Evolutionary conservation across 2,888 invertebrate genomes (phyloP).

Genomic region (Drosophila hamatofila): DNA sequence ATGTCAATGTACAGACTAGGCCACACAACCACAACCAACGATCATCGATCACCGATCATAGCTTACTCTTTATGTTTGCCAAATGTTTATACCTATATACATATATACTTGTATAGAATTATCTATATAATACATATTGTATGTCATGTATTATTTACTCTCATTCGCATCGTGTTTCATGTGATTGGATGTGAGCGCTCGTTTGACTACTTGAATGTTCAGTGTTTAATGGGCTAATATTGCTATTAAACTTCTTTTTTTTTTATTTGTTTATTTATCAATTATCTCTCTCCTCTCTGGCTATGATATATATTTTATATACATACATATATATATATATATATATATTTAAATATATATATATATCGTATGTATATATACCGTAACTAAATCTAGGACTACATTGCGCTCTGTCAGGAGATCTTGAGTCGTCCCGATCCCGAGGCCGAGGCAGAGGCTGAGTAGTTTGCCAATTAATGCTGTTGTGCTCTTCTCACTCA

Average conservation of each 20-base stretch:
- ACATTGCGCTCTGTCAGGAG: constrained; percentile 85
- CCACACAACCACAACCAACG: constrained; percentile 9
- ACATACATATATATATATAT: constrained; percentile 28
- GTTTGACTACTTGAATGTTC: constrained; percentile 33
- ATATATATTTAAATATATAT: constrained; percentile 41
- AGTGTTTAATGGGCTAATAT: constrained; percentile 35
- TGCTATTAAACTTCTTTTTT: constrained; percentile 19
- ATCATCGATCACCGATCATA: constrained; percentile 2
- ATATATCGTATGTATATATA: constrained; percentile 26
- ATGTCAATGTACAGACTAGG: constrained; percentile 14
- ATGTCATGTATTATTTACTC: constrained; percentile 2
- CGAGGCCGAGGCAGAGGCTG: constrained; percentile 80
- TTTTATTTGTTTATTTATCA: constrained; percentile 28
- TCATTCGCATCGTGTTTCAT: constrained; percentile 35
- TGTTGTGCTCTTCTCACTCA: constrained; percentile 26
- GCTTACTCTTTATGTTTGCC: constrained; percentile 25
- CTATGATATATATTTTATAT: constrained; percentile 44
- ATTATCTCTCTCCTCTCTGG: constrained; percentile 46
- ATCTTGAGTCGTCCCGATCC: constrained; percentile 85
- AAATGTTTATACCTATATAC: neutral
- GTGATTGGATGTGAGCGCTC: constrained; percentile 29
- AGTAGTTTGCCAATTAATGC: constrained; percentile 27
- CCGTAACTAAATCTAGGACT: constrained; percentile 75
- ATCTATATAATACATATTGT: constrained; percentile 6
- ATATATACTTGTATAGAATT: neutral